phyloP scores from a whole-genome alignment of 2,888 invertebrate species.

The Gymnosoma rotundatum region DNA sequence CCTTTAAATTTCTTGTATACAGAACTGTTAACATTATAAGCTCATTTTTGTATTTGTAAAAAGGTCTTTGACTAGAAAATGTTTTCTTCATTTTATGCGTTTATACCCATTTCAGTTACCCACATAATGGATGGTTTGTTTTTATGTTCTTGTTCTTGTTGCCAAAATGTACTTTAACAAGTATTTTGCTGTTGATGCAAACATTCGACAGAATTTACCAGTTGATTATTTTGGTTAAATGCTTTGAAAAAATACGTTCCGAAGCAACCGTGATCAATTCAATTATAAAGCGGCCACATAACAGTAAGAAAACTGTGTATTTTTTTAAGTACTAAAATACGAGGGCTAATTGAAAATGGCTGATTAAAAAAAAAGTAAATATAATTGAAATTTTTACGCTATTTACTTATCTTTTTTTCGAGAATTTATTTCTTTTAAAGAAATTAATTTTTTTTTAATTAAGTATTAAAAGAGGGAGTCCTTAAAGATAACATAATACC shows the following conservation, averaged over 20 bases:
- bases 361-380: too few relatives aligned
- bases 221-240: slow-evolving; percentile 46
- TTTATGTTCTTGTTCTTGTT: neutral
- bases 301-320: neutral
- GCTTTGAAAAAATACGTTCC: slow-evolving; percentile 21
- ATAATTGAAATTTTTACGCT: too few relatives aligned
- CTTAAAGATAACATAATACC: too few relatives aligned
- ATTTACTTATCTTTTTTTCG: too few relatives aligned
- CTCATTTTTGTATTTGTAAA: neutral
- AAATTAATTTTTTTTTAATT: too few relatives aligned
- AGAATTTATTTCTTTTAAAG: too few relatives aligned
- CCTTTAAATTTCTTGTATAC: too few relatives aligned
- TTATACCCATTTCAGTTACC: neutral
- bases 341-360: neutral
- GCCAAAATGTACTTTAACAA: neutral
- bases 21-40: too few relatives aligned
- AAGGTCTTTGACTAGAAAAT: neutral
- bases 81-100: slow-evolving; percentile 6
- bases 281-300: slow-evolving; percentile 19
- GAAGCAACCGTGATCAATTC: slow-evolving; percentile 19
- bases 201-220: slow-evolving; percentile 37
- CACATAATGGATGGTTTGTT: slow-evolving; percentile 5
- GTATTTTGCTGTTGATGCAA: slow-evolving; percentile 19
- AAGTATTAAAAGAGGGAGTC: too few relatives aligned
- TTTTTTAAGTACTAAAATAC: neutral